A percentile compares a stretch with the other conserved stretches of the same genome.
phyloP scores from a whole-genome alignment of 2,797 vertebrate species.

The Myripristis jacobus region DNA sequence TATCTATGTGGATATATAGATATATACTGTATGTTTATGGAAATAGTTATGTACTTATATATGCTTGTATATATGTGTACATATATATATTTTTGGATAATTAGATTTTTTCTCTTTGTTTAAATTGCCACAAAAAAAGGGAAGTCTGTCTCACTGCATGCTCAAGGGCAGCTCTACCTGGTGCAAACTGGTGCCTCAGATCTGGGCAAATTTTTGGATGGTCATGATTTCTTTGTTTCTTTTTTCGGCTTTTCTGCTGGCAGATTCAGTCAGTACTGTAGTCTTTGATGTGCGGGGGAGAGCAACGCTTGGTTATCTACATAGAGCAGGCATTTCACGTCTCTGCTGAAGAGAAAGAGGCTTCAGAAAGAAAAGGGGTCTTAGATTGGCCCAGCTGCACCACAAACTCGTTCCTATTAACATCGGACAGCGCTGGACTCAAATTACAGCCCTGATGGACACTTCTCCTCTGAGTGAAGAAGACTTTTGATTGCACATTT shows the following conservation, averaged over 20 bases:
- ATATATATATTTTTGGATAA: too few relatives aligned
- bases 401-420: slow-evolving; percentile 37
- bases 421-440: background rate
- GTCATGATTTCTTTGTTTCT: slow-evolving; percentile 6
- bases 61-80: too few relatives aligned
- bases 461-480: slow-evolving; percentile 12
- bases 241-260: slow-evolving; percentile 41
- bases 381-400: slow-evolving; percentile 25
- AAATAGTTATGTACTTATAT: too few relatives aligned
- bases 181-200: slow-evolving; percentile 31
- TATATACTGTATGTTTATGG: too few relatives aligned
- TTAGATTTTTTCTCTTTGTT: too few relatives aligned
- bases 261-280: slow-evolving; percentile 31
- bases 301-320: slow-evolving; percentile 51
- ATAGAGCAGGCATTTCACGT: slow-evolving; percentile 47
- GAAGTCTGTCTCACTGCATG: slow-evolving; percentile 16
- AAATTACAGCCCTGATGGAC: slow-evolving; percentile 15
- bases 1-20: too few relatives aligned
- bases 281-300: slow-evolving; percentile 47
- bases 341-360: slow-evolving; percentile 25
- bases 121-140: too few relatives aligned
- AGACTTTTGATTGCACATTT: slow-evolving; percentile 24
- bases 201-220: slow-evolving; percentile 22
- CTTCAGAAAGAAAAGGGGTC: slow-evolving; percentile 25
- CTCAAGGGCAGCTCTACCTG: slow-evolving; percentile 18